Conservation (phyloP, 1,140 invertebrate genomes). For the Geopemphigus sp. region DNA sequence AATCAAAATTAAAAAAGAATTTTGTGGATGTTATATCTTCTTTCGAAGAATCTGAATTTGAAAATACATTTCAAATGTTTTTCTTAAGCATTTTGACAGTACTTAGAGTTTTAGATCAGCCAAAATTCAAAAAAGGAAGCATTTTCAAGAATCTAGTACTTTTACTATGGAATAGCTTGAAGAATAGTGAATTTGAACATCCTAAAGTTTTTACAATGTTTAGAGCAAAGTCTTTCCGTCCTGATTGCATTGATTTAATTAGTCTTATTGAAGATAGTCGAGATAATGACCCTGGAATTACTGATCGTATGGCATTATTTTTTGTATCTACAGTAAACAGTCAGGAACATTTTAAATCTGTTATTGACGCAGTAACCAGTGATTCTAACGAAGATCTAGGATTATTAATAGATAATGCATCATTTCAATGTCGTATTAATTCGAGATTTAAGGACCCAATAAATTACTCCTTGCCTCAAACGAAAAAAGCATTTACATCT, state of each 20-base stretch:
- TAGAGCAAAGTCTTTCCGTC: neutral
- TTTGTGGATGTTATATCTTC: neutral
- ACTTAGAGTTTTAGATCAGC: conserved; percentile 25
- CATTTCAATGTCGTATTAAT: neutral
- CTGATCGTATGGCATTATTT: conserved; percentile 29
- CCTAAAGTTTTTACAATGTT: conserved; percentile 21
- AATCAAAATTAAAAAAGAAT: neutral
- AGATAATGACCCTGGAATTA: neutral
- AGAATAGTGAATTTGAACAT: neutral
- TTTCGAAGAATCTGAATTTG: neutral
- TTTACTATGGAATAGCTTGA: conserved; percentile 32
- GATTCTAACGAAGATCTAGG: neutral
- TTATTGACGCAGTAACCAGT: neutral
- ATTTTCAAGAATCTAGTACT: conserved; percentile 42
- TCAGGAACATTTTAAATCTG: neutral
- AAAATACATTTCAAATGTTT: conserved; percentile 30
- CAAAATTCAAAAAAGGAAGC: conserved; percentile 42
- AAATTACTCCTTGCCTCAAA: neutral
- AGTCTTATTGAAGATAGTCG: conserved; percentile 38
- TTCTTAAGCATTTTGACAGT: conserved; percentile 39
- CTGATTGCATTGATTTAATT: conserved; percentile 30
- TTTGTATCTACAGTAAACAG: conserved; percentile 10
- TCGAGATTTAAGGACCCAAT: conserved; percentile 23
- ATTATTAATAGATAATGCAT: conserved; percentile 6
- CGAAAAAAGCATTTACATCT: neutral